These are phyloP conservation scores for Conchocele bisecta DNA, from an alignment of 2,888 invertebrate species.

Conservation along the genomic window DNA sequence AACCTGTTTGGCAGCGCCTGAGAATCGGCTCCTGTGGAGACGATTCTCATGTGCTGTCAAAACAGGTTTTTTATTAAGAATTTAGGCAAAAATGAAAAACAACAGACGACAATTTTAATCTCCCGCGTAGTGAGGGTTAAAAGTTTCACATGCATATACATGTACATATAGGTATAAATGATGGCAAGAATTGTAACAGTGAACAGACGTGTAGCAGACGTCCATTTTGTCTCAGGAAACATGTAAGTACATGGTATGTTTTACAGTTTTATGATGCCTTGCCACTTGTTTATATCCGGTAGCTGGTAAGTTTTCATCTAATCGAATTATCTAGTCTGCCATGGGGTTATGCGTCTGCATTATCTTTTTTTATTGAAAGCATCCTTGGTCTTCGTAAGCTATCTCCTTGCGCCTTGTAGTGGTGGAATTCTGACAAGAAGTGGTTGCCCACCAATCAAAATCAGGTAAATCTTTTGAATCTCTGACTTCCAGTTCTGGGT, in stretches of 20 bases:
- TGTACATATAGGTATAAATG: too few species aligned
- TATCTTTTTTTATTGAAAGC: conserved; percentile 35
- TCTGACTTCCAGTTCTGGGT: conserved; percentile 39
- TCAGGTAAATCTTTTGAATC: conserved; percentile 34
- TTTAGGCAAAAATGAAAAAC: too few species aligned
- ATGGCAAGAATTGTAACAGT: too few species aligned
- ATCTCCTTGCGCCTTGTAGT: conserved; percentile 10
- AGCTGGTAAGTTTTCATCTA: conserved; percentile 33
- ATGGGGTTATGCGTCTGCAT: conserved; percentile 38
- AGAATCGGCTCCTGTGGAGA: too few species aligned
- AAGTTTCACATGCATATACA: too few species aligned
- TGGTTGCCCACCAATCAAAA: conserved; percentile 40
- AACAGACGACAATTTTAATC: too few species aligned
- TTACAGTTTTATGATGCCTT: conserved; percentile 13
- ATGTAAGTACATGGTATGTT: background rate
- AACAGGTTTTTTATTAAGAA: too few species aligned
- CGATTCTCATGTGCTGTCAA: too few species aligned
- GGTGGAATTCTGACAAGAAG: conserved; percentile 36
- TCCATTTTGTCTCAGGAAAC: background rate
- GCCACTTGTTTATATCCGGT: conserved; percentile 27
- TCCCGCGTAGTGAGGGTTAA: too few species aligned
- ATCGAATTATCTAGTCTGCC: conserved; percentile 48
- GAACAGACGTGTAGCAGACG: conserved; percentile 11
- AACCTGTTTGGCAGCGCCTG: too few species aligned
- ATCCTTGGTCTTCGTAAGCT: conserved; percentile 4